Evolutionary conservation across 2,797 vertebrate genomes (phyloP).

Genomic region (Peromyscus melanophrys): DNA sequence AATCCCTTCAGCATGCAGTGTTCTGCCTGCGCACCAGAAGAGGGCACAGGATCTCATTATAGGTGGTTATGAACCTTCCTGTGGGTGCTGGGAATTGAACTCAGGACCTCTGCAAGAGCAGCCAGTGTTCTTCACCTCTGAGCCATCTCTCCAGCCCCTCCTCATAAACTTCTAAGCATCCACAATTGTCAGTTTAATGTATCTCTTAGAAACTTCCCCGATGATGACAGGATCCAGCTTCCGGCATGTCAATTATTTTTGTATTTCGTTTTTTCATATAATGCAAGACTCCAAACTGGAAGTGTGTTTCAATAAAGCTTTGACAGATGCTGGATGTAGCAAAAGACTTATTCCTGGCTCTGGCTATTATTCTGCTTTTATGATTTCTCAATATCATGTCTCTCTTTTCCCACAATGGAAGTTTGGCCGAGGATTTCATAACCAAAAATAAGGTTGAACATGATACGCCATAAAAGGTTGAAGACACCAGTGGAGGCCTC

Average conservation of each 20-base stretch:
- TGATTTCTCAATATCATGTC: conserved; percentile 63
- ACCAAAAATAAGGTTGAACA: conserved; percentile 70
- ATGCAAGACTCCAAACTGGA: background rate
- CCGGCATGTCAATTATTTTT: background rate
- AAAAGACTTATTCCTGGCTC: conserved; percentile 44
- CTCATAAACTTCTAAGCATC: conserved; percentile 12
- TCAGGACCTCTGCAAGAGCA: too few species aligned
- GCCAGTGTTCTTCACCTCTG: too few species aligned
- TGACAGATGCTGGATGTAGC: conserved; percentile 31
- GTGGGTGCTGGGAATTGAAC: too few species aligned
- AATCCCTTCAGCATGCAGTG: background rate
- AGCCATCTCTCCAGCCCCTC: background rate
- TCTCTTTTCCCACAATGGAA: conserved; percentile 61
- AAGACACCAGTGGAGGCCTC: background rate
- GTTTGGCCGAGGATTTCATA: conserved; percentile 54
- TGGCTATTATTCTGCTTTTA: conserved; percentile 52
- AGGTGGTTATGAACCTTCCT: too few species aligned
- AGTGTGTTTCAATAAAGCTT: conserved; percentile 52
- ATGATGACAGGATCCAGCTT: background rate
- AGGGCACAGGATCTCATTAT: too few species aligned
- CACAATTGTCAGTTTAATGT: background rate
- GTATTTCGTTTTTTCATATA: background rate
- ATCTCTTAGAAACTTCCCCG: background rate
- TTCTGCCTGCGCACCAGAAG: too few species aligned
- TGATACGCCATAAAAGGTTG: conserved; percentile 48